Percentiles rank a stretch among this genome's conserved stretches.
Evolutionary conservation across 1,140 invertebrate genomes (phyloP).

Genomic region (Mya arenaria): DNA sequence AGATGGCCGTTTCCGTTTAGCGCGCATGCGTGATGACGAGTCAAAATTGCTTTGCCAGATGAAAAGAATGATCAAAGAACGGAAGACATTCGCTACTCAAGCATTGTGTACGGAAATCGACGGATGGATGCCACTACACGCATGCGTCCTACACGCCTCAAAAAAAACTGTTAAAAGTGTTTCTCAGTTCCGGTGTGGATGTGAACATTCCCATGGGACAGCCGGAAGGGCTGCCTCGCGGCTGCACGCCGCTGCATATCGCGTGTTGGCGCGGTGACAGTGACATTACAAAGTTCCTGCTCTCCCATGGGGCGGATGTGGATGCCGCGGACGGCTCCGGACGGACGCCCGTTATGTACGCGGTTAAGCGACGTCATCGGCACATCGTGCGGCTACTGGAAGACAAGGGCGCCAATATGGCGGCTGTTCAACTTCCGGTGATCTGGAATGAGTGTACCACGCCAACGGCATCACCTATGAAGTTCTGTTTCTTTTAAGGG

Average conservation of each 20-base stretch:
- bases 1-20: too few species aligned
- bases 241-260: constrained; percentile 70
- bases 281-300: constrained; percentile 68
- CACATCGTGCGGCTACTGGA: constrained; percentile 56
- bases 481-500: constrained; percentile 66
- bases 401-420: constrained; percentile 58
- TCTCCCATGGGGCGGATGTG: constrained; percentile 62
- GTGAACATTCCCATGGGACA: constrained; percentile 71
- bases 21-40: constrained; percentile 59
- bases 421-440: constrained; percentile 24
- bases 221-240: constrained; percentile 68
- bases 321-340: constrained; percentile 55
- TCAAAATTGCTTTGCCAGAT: constrained; percentile 59
- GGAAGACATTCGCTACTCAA: constrained; percentile 46
- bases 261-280: constrained; percentile 74
- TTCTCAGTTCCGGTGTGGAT: constrained; percentile 65
- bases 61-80: constrained; percentile 64
- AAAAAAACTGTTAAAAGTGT: constrained; percentile 65
- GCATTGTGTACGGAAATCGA: constrained; percentile 64
- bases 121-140: constrained; percentile 71
- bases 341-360: constrained; percentile 69
- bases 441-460: constrained; percentile 55
- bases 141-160: constrained; percentile 64
- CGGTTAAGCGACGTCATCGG: constrained; percentile 48
- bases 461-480: constrained; percentile 44